A percentile compares a stretch with the other conserved stretches of the same genome.
phyloP scores from a whole-genome alignment of 2,888 invertebrate species.

The Entomobrya multifasciata region DNA sequence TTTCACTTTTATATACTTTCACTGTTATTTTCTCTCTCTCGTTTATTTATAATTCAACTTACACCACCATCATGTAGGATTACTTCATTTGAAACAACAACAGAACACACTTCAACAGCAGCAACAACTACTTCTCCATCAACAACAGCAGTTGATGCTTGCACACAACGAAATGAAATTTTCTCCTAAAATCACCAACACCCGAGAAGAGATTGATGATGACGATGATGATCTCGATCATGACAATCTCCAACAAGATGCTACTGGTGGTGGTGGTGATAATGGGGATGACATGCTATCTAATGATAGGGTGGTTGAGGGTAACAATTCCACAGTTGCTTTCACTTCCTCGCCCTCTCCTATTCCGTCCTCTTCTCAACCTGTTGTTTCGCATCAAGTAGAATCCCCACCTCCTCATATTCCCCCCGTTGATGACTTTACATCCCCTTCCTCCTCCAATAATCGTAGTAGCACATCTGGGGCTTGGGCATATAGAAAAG shows the following conservation, averaged over 20 bases:
- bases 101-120: slow-evolving; percentile 65
- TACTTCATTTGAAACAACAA: slow-evolving; percentile 58
- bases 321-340: slow-evolving; percentile 52
- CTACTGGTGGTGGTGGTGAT: slow-evolving; percentile 33
- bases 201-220: slow-evolving; percentile 39
- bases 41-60: slow-evolving; percentile 80
- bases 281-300: not conserved
- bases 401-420: slow-evolving; percentile 78
- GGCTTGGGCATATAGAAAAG: slow-evolving; percentile 85
- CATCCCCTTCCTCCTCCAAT: slow-evolving; percentile 79
- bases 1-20: slow-evolving; percentile 42
- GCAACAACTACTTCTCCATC: slow-evolving; percentile 36
- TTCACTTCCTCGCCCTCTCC: slow-evolving; percentile 36
- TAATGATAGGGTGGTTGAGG: slow-evolving; percentile 29
- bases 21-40: slow-evolving; percentile 84
- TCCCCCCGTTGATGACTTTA: slow-evolving; percentile 71
- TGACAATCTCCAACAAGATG: slow-evolving; percentile 36
- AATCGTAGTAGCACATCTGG: slow-evolving; percentile 82
- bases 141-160: slow-evolving; percentile 56
- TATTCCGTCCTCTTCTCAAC: slow-evolving; percentile 32
- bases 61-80: slow-evolving; percentile 28
- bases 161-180: slow-evolving; percentile 60
- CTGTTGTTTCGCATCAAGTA: slow-evolving; percentile 40
- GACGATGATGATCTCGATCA: slow-evolving; percentile 18
- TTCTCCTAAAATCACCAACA: slow-evolving; percentile 36